Conservation (phyloP, 92 coral and sea anemone genomes). For the Palythoa grandis region DNA sequence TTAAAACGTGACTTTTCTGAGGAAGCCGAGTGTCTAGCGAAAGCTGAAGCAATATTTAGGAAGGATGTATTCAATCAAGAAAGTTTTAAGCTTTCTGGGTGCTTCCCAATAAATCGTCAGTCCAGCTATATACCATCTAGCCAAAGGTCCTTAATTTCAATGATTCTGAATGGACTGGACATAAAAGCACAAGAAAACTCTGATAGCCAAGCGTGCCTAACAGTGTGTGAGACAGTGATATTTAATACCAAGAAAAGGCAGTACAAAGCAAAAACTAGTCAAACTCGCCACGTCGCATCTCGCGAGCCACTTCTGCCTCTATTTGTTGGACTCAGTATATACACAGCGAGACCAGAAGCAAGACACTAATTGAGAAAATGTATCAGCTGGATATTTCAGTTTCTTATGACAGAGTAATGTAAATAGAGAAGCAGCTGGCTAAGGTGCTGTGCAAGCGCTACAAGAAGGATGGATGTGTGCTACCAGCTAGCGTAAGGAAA, state of each 20-base stretch:
- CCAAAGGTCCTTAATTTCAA: slow-evolving; percentile 52
- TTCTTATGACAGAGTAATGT: slow-evolving; percentile 66
- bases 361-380: not conserved
- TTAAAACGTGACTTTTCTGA: slow-evolving; percentile 54
- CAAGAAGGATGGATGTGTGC: slow-evolving; percentile 53
- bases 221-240: slow-evolving; percentile 52
- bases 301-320: not conserved
- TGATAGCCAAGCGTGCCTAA: slow-evolving; percentile 59
- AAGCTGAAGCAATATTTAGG: slow-evolving; percentile 41
- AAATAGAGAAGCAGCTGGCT: slow-evolving; percentile 57
- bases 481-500: slow-evolving; percentile 48
- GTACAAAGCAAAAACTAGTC: slow-evolving; percentile 26
- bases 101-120: not conserved
- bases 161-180: slow-evolving; percentile 68
- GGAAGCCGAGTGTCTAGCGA: slow-evolving; percentile 57
- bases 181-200: slow-evolving; percentile 46
- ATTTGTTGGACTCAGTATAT: not conserved
- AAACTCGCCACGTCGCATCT: not conserved
- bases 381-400: slow-evolving; percentile 13
- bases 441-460: slow-evolving; percentile 47
- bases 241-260: slow-evolving; percentile 60
- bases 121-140: slow-evolving; percentile 56
- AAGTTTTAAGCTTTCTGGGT: slow-evolving; percentile 55
- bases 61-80: slow-evolving; percentile 56
- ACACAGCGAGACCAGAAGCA: slow-evolving; percentile 1